Conservation (phyloP, 2,797 vertebrate species). For the Todus mexicanus region DNA sequence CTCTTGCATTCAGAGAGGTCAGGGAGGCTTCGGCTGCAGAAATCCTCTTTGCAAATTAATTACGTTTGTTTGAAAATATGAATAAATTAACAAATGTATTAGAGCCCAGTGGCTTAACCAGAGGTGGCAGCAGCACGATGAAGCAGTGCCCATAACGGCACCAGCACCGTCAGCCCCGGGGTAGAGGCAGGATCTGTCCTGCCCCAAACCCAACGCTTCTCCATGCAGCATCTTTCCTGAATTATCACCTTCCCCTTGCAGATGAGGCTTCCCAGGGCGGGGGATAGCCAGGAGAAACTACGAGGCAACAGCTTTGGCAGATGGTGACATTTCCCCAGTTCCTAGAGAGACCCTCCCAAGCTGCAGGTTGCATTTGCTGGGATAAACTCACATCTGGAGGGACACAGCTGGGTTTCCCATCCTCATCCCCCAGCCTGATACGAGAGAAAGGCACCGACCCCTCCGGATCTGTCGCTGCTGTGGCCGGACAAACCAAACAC, state of each 20-base stretch:
- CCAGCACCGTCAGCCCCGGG: neutral
- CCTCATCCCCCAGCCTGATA: rapidly evolving
- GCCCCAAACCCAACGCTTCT: neutral
- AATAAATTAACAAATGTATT: neutral
- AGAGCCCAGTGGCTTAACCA: neutral
- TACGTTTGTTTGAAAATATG: neutral
- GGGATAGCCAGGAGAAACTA: neutral
- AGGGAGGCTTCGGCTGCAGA: rapidly evolving
- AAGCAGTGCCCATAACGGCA: rapidly evolving
- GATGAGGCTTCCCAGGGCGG: neutral
- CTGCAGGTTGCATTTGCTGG: neutral
- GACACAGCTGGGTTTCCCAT: neutral
- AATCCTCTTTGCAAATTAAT: neutral
- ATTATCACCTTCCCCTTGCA: neutral
- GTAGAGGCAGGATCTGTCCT: neutral
- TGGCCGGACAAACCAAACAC: rapidly evolving
- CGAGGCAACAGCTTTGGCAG: neutral
- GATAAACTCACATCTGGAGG: neutral
- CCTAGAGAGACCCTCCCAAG: neutral
- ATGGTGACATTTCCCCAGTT: neutral
- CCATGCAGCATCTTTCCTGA: neutral
- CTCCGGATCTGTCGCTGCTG: rapidly evolving
- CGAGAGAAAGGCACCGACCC: neutral
- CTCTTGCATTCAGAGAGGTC: neutral
- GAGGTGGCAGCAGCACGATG: rapidly evolving